These are phyloP conservation scores for Spilosoma lubricipeda DNA, from an alignment of 2,888 invertebrate genomes.

Conservation along the genomic window DNA sequence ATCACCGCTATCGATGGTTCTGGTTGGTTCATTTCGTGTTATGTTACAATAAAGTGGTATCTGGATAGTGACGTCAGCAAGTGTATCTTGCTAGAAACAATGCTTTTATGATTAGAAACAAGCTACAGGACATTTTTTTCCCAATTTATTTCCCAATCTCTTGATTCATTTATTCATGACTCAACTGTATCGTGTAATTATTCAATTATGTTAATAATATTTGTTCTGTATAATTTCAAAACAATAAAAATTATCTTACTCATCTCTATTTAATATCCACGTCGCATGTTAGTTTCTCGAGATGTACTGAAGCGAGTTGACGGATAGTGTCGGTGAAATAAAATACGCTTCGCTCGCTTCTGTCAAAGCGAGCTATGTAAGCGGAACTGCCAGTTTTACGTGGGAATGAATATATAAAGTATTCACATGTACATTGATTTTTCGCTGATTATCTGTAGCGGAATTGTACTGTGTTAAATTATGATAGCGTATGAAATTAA, in stretches of 20 bases:
- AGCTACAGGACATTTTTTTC: not conserved
- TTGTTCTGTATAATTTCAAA: not conserved
- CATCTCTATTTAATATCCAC: not conserved
- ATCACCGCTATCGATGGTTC: too few species aligned
- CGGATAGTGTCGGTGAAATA: slow-evolving; percentile 42
- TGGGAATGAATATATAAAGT: slow-evolving; percentile 35
- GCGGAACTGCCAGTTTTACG: slow-evolving; percentile 47
- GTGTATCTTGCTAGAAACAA: too few species aligned
- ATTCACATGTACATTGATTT: slow-evolving; percentile 19
- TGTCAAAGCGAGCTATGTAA: slow-evolving; percentile 25
- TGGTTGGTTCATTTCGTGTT: too few species aligned
- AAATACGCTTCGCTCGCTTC: slow-evolving; percentile 33
- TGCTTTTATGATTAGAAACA: not conserved
- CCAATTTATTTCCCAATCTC: not conserved
- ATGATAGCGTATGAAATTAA: not conserved
- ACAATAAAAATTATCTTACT: not conserved
- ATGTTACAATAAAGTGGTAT: too few species aligned
- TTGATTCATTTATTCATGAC: not conserved
- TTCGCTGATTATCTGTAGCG: slow-evolving; percentile 8
- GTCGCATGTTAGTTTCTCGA: slow-evolving; percentile 23
- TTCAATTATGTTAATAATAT: not conserved
- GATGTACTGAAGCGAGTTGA: slow-evolving; percentile 41
- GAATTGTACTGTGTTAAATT: slow-evolving; percentile 4
- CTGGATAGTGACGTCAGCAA: too few species aligned
- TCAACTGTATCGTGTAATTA: not conserved